A percentile compares a stretch with the other conserved stretches of the same genome.
Conservation (phyloP, 2,888 invertebrate genomes). For the Lottia scabra region DNA sequence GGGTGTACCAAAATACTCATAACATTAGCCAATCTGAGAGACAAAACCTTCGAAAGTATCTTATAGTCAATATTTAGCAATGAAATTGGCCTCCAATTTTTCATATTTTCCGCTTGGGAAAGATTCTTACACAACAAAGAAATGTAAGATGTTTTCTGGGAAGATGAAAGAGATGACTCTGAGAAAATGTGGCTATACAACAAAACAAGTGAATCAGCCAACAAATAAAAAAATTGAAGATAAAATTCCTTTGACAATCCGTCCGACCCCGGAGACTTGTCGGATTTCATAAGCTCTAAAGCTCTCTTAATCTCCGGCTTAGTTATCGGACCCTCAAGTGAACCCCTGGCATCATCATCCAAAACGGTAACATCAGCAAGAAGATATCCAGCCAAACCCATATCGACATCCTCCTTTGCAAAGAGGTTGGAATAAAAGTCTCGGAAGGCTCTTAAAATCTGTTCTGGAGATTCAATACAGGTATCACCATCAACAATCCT, state of each 20-base stretch:
- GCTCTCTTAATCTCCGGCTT: not conserved
- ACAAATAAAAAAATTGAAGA: constrained; percentile 20
- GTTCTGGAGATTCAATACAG: not conserved
- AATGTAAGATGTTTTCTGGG: constrained; percentile 22
- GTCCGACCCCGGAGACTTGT: constrained; percentile 35
- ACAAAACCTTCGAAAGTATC: constrained; percentile 36
- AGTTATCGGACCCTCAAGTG: constrained; percentile 25
- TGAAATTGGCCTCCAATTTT: constrained; percentile 40
- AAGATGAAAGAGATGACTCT: constrained; percentile 15
- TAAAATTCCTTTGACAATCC: constrained; percentile 36
- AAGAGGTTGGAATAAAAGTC: constrained; percentile 11
- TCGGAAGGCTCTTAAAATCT: constrained; percentile 2
- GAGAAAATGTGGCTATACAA: constrained; percentile 21
- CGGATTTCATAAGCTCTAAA: constrained; percentile 22
- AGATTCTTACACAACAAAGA: constrained; percentile 38
- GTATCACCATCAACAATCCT: not conserved
- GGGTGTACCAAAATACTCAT: constrained; percentile 14
- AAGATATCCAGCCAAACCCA: not conserved
- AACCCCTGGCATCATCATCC: not conserved
- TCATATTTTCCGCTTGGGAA: constrained; percentile 24
- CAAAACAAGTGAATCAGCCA: constrained; percentile 20
- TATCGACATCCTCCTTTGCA: constrained; percentile 13
- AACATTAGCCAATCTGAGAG: constrained; percentile 29
- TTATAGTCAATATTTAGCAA: constrained; percentile 39
- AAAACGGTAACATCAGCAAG: constrained; percentile 7